These are phyloP conservation scores for Ophion costatus DNA, from an alignment of 2,888 invertebrate species.

Conservation along the genomic window DNA sequence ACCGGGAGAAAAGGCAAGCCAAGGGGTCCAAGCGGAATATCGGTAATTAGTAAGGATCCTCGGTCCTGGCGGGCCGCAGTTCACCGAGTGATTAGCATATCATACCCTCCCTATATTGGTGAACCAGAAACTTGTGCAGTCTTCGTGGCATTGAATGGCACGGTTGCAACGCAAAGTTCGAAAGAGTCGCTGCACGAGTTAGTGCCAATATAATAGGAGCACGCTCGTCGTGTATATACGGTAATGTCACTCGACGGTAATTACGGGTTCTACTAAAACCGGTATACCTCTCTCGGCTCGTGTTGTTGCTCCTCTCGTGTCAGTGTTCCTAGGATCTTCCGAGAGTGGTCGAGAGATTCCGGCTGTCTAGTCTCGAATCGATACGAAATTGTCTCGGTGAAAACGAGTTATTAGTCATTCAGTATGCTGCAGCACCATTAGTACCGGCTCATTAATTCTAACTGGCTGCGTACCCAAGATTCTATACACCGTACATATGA, in stretches of 20 bases:
- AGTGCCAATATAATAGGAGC: constrained; percentile 20
- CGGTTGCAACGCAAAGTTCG: constrained; percentile 21
- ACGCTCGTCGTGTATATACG: constrained; percentile 66
- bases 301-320: background rate
- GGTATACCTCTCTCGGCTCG: constrained; percentile 61
- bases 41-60: constrained; percentile 39
- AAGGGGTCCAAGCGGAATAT: constrained; percentile 24
- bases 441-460: constrained; percentile 73
- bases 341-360: constrained; percentile 18
- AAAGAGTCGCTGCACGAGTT: constrained; percentile 21
- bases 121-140: constrained; percentile 32
- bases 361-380: constrained; percentile 2
- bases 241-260: constrained; percentile 74
- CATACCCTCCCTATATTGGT: constrained; percentile 44
- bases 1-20: constrained; percentile 18
- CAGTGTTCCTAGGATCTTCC: constrained; percentile 1
- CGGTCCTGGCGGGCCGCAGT: constrained; percentile 28
- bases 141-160: background rate
- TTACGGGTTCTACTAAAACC: constrained; percentile 72
- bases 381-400: constrained; percentile 70
- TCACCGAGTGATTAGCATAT: constrained; percentile 36
- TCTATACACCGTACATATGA: background rate
- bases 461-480: background rate
- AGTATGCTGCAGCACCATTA: constrained; percentile 69
- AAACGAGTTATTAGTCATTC: constrained; percentile 74